A percentile compares a stretch with the other conserved stretches of the same genome.
phyloP scores from a whole-genome alignment of 2,113 vertebrate species.

The Labeo catla region DNA sequence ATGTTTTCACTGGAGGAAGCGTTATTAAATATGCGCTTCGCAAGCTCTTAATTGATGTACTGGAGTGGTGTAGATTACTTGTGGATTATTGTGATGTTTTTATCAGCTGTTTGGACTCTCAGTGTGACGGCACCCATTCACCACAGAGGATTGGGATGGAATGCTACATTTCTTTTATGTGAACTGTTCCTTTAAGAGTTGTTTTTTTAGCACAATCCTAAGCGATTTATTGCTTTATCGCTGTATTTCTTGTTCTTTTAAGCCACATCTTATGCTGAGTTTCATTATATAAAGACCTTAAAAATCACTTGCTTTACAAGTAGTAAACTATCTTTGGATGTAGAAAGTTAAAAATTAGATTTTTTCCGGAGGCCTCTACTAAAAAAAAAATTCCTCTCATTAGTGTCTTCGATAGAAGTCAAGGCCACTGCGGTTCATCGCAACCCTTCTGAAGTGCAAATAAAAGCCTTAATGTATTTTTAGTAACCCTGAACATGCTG shows the following conservation, averaged over 20 bases:
- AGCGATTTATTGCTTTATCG: not conserved
- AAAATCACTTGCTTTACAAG: not conserved
- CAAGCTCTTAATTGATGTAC: no score
- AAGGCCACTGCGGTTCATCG: conserved; percentile 3
- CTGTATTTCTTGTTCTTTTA: not conserved
- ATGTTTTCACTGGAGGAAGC: no score
- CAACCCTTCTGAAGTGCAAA: not conserved
- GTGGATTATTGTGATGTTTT: no score
- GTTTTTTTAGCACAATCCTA: not conserved
- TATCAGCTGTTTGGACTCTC: no score
- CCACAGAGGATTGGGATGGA: no score
- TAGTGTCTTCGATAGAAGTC: conserved; percentile 16
- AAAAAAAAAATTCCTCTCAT: not conserved
- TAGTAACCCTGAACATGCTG: conserved; percentile 48
- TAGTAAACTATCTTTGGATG: not conserved
- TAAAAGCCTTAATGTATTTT: conserved; percentile 22
- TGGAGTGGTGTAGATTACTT: no score
- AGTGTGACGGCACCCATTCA: no score
- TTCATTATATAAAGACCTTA: not conserved
- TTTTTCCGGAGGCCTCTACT: not conserved
- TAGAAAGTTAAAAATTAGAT: not conserved
- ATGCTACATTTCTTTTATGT: no score
- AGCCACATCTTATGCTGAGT: not conserved
- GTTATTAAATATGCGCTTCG: no score
- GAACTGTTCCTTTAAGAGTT: not conserved